Percentiles rank a stretch among this genome's conserved stretches.
phyloP scores from a whole-genome alignment of 1,140 invertebrate species.

The Manduca sexta region DNA sequence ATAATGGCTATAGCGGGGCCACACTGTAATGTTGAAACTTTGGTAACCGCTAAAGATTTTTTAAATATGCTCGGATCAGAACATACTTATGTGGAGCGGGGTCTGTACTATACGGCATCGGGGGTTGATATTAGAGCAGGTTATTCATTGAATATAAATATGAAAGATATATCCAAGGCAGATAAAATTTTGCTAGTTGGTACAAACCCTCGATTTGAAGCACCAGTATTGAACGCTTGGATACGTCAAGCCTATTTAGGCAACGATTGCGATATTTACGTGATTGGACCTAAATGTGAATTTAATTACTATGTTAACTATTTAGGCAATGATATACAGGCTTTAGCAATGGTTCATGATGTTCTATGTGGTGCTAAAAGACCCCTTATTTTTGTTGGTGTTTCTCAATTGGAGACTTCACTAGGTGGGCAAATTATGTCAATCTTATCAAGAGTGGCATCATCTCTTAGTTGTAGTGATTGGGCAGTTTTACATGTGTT shows the following conservation, averaged over 20 bases:
- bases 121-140: constrained; percentile 40
- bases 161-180: constrained; percentile 76
- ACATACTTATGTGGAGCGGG: constrained; percentile 45
- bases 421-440: constrained; percentile 69
- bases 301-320: constrained; percentile 77
- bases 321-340: constrained; percentile 71
- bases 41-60: constrained; percentile 82
- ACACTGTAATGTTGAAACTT: constrained; percentile 78
- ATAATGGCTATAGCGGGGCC: constrained; percentile 80
- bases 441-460: constrained; percentile 58
- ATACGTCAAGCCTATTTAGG: constrained; percentile 79
- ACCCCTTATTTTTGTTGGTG: constrained; percentile 80
- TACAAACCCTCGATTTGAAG: constrained; percentile 85
- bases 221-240: constrained; percentile 83
- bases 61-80: constrained; percentile 80
- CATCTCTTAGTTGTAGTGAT: constrained; percentile 16
- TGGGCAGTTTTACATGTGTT: constrained; percentile 52
- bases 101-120: constrained; percentile 26
- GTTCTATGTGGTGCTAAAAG: constrained; percentile 72
- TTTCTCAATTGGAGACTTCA: constrained; percentile 66
- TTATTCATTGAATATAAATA: constrained; percentile 51
- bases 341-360: constrained; percentile 65
- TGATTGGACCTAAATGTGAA: constrained; percentile 80
- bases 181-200: constrained; percentile 83
- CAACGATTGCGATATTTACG: constrained; percentile 75